Conservation (phyloP, 1,140 invertebrate species). For the Myzus persicae region DNA sequence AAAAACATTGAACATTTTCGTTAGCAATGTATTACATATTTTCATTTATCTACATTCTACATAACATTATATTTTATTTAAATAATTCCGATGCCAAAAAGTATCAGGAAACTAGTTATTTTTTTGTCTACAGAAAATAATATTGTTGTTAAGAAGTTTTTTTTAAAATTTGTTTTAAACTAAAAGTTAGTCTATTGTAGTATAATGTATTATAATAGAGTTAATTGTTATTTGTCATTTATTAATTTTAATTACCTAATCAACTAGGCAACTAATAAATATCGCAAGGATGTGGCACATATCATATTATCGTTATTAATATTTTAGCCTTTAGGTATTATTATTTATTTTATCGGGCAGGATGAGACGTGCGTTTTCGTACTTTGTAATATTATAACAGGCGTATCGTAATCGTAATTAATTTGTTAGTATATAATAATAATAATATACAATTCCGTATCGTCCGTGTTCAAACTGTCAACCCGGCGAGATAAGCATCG, state of each 20-base stretch:
- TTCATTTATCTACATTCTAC: neutral
- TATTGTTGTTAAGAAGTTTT: neutral
- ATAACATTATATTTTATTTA: neutral
- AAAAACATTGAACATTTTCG: neutral
- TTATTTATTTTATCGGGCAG: neutral
- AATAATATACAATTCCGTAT: neutral
- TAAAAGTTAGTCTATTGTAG: neutral
- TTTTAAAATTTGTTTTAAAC: neutral
- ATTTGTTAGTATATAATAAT: neutral
- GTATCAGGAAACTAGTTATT: neutral
- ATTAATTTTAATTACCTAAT: constrained; percentile 35
- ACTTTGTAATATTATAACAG: neutral
- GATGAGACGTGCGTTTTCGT: neutral
- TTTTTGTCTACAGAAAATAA: neutral
- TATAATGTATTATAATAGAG: neutral
- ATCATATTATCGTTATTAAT: neutral
- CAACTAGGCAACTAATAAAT: neutral
- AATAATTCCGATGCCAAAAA: neutral
- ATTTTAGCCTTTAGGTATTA: too few species aligned
- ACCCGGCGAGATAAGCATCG: constrained; percentile 8
- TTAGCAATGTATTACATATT: neutral
- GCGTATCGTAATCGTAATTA: constrained; percentile 10
- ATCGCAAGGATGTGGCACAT: neutral
- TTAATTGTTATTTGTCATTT: neutral
- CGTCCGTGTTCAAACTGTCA: constrained; percentile 4